Conservation (phyloP, 64 coral and sea anemone genomes). For the Hydrozoanthus tunicans region DNA sequence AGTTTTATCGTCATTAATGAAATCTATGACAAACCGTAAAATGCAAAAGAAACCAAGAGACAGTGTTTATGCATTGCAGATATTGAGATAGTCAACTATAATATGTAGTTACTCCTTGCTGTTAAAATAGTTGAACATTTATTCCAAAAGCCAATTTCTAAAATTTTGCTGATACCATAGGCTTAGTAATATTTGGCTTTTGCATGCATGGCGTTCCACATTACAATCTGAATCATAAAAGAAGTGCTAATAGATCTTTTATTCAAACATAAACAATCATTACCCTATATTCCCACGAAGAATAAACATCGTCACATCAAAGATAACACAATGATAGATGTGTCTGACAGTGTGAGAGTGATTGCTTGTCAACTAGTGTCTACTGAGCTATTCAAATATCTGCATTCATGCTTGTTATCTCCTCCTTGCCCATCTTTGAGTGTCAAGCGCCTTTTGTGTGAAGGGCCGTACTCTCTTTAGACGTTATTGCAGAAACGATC, state of each 20-base stretch:
- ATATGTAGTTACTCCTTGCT: constrained; percentile 7
- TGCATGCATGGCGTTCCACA: constrained; percentile 42
- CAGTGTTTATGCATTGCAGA: constrained; percentile 30
- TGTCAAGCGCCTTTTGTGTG: neutral
- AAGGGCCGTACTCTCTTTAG: neutral
- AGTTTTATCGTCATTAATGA: constrained; percentile 57
- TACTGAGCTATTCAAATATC: constrained; percentile 33
- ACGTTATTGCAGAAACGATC: neutral
- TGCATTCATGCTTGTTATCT: constrained; percentile 46
- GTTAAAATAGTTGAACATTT: neutral
- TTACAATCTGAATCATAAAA: constrained; percentile 64
- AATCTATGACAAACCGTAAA: constrained; percentile 62
- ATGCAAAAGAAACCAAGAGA: constrained; percentile 31
- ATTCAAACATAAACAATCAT: constrained; percentile 87
- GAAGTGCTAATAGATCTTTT: constrained; percentile 76
- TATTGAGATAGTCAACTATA: constrained; percentile 16
- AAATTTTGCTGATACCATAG: neutral
- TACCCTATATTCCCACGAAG: constrained; percentile 56
- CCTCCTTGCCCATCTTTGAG: neutral
- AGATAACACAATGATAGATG: constrained; percentile 47
- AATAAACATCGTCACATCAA: constrained; percentile 55
- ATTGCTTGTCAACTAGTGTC: constrained; percentile 18
- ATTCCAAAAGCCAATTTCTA: constrained; percentile 4
- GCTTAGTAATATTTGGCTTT: constrained; percentile 27
- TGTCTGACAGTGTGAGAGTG: constrained; percentile 48